A percentile compares a stretch with the other conserved stretches of the same genome.
These are phyloP conservation scores for Pholis gunnellus DNA, from an alignment of 2,113 vertebrate species.

Conservation along the genomic window DNA sequence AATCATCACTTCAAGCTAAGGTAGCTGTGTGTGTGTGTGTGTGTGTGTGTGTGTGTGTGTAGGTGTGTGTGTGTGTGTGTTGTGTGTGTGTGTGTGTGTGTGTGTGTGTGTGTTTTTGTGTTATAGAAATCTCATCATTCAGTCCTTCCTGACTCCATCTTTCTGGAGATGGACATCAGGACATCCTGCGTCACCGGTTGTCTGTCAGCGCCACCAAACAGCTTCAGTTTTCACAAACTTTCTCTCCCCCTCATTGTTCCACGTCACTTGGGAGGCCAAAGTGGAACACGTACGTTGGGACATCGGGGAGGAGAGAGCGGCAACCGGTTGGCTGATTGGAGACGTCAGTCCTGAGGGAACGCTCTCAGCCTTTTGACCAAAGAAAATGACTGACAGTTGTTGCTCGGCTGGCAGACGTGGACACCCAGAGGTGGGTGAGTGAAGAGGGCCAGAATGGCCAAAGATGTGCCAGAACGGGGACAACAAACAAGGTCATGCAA, in stretches of 20 bases:
- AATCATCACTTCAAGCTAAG: constrained; percentile 40
- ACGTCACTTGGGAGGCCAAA: constrained; percentile 50
- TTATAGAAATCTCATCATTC: constrained; percentile 32
- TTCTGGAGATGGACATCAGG: constrained; percentile 41
- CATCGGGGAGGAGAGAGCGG: background rate
- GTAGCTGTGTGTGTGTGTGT: background rate
- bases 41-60: constrained; percentile 7
- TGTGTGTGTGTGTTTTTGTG: constrained; percentile 4
- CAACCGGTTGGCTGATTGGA: constrained; percentile 59
- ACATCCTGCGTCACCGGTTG: constrained; percentile 47
- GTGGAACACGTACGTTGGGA: constrained; percentile 57
- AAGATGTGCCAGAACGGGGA: constrained; percentile 61
- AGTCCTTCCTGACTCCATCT: constrained; percentile 26
- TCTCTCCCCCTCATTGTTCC: constrained; percentile 18
- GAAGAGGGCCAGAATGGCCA: constrained; percentile 57
- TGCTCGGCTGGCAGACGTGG: constrained; percentile 63
- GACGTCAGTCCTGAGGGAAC: constrained; percentile 52
- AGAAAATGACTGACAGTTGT: constrained; percentile 74
- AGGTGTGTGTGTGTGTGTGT: constrained; percentile 4
- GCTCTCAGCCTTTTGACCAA: constrained; percentile 52
- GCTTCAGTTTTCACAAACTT: constrained; percentile 43
- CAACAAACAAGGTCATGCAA: constrained; percentile 71
- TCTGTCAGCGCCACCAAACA: constrained; percentile 50
- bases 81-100: constrained; percentile 6
- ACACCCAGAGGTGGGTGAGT: constrained; percentile 68